A percentile compares a stretch with the other conserved stretches of the same genome.
These are phyloP conservation scores for Catajapyx aquilonaris DNA, from an alignment of 1,140 invertebrate species.

Conservation along the genomic window DNA sequence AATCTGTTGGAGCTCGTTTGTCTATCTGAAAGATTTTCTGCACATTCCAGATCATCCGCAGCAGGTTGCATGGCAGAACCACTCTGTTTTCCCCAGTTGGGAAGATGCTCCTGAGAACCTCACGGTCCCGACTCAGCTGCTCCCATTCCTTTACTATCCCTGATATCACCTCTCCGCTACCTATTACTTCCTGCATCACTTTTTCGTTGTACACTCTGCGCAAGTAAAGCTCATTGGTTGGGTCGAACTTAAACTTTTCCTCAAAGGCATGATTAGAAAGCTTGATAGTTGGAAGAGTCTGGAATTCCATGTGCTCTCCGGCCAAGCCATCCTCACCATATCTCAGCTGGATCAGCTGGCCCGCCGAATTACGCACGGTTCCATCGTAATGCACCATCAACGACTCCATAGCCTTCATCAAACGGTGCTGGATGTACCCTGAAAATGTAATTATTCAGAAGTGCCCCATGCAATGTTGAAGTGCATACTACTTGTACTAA, in stretches of 20 bases:
- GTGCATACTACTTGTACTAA: too few relatives aligned
- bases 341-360: conserved; percentile 34
- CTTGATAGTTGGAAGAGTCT: conserved; percentile 33
- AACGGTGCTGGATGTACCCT: conserved; percentile 42
- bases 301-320: conserved; percentile 35
- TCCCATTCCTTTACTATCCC: conserved; percentile 94
- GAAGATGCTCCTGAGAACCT: conserved; percentile 51
- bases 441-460: too few relatives aligned
- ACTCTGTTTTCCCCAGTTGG: conserved; percentile 44
- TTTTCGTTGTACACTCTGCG: conserved; percentile 83
- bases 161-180: conserved; percentile 71
- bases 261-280: conserved; percentile 35
- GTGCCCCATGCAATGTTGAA: too few relatives aligned
- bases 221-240: conserved; percentile 46
- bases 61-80: conserved; percentile 90
- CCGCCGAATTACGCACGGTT: conserved; percentile 29
- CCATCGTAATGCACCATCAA: conserved; percentile 40
- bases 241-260: conserved; percentile 32
- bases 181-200: conserved; percentile 78
- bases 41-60: conserved; percentile 94
- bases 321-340: conserved; percentile 37
- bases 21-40: conserved; percentile 44
- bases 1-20: conserved; percentile 26
- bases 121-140: conserved; percentile 67
- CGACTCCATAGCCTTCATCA: conserved; percentile 49